These are phyloP conservation scores for Sminthurides bifidus DNA, from an alignment of 1,140 invertebrate species.

Conservation along the genomic window DNA sequence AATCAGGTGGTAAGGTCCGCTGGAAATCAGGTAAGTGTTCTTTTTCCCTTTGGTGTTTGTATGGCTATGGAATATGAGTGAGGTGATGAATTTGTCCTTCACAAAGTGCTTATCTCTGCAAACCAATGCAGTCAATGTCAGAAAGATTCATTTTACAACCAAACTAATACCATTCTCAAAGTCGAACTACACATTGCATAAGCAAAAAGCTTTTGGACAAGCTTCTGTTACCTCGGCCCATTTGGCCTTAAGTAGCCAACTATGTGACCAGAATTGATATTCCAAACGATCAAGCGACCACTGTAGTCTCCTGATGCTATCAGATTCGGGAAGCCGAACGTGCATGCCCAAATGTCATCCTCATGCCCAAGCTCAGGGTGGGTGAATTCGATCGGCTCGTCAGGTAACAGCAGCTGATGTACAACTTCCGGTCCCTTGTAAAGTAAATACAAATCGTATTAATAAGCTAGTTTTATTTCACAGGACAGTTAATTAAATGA, in stretches of 20 bases:
- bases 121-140: background rate
- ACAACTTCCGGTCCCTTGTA: conserved; percentile 14
- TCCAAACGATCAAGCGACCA: conserved; percentile 12
- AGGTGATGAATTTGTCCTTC: conserved; percentile 12
- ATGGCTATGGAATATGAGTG: conserved; percentile 1
- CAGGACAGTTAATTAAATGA: background rate
- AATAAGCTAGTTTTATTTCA: background rate
- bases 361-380: conserved; percentile 5
- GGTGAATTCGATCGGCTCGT: conserved; percentile 8
- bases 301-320: conserved; percentile 19
- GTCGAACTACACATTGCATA: too few relatives aligned
- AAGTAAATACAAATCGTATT: background rate
- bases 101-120: background rate
- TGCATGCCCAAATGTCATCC: conserved; percentile 14
- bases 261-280: conserved; percentile 16
- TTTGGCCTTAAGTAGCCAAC: conserved; percentile 11
- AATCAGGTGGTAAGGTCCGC: conserved; percentile 15
- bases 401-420: background rate
- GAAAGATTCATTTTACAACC: too few relatives aligned
- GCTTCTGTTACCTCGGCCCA: background rate
- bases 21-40: conserved; percentile 12
- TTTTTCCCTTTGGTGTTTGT: background rate
- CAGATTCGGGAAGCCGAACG: conserved; percentile 9
- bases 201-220: background rate
- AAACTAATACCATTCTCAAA: too few relatives aligned